These are phyloP conservation scores for Oncorhynchus keta DNA, from an alignment of 2,113 vertebrate species.

Conservation along the genomic window DNA sequence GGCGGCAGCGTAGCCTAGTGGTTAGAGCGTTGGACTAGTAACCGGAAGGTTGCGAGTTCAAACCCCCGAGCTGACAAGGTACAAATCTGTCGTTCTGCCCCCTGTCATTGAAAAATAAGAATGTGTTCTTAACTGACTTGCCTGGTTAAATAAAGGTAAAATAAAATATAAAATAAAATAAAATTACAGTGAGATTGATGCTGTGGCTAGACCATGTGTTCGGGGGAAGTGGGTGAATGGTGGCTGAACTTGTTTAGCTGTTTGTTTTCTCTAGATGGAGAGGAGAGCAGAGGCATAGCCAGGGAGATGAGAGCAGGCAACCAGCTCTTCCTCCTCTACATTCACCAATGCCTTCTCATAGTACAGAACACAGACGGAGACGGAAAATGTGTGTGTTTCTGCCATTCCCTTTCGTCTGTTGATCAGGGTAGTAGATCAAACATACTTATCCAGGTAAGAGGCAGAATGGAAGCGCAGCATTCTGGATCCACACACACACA, in stretches of 20 bases:
- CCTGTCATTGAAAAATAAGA: too few species aligned
- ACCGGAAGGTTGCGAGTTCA: too few species aligned
- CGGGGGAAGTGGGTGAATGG: slow-evolving; percentile 40
- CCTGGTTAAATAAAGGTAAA: too few species aligned
- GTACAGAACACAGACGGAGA: not conserved
- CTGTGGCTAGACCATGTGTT: slow-evolving; percentile 4
- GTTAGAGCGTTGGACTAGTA: too few species aligned
- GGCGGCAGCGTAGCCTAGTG: too few species aligned
- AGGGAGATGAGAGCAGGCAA: not conserved
- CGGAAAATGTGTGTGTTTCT: slow-evolving; percentile 3
- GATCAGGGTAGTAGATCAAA: too few species aligned
- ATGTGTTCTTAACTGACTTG: too few species aligned
- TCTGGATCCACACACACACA: not conserved
- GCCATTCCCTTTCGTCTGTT: not conserved
- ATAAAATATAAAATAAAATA: too few species aligned
- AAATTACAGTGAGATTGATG: slow-evolving; percentile 56
- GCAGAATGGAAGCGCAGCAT: not conserved
- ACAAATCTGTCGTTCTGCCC: too few species aligned
- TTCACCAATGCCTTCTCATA: not conserved
- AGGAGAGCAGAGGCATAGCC: slow-evolving; percentile 6
- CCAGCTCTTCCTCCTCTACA: not conserved
- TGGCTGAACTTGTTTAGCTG: slow-evolving; percentile 54
- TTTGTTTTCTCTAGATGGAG: slow-evolving; percentile 24
- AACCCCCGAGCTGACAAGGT: too few species aligned
- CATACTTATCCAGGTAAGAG: too few species aligned